Evolutionary conservation across 1,140 invertebrate species (phyloP).

Genomic region (Zaprionus nigranus): DNA sequence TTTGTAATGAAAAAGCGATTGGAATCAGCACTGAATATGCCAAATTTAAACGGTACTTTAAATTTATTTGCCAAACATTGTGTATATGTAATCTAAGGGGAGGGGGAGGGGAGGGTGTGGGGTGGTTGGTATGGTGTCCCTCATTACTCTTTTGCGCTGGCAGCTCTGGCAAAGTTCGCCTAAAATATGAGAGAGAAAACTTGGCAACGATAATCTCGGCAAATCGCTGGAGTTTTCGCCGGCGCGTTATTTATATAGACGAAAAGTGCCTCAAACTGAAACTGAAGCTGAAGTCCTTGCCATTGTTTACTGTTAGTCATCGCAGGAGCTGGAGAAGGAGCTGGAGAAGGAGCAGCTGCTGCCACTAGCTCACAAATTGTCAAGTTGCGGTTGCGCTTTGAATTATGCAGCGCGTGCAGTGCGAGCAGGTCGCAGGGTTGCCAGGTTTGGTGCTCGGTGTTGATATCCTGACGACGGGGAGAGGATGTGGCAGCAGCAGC

Average conservation of each 20-base stretch:
- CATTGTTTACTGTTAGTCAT: conserved; percentile 38
- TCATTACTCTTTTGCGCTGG: conserved; percentile 5
- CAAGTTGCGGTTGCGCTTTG: conserved; percentile 81
- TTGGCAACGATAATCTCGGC: conserved; percentile 46
- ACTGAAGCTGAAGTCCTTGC: conserved; percentile 14
- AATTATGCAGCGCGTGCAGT: conserved; percentile 63
- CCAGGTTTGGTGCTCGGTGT: not conserved
- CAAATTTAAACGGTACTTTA: conserved; percentile 1
- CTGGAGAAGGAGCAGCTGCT: conserved; percentile 43
- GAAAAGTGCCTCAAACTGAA: conserved; percentile 45
- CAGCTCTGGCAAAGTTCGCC: conserved; percentile 14
- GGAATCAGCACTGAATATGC: not conserved
- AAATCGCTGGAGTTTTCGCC: conserved; percentile 55
- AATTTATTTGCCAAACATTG: conserved; percentile 2
- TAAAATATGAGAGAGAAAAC: conserved; percentile 30
- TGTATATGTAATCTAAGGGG: not conserved
- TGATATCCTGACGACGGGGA: not conserved
- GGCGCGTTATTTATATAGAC: conserved; percentile 61
- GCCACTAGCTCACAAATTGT: conserved; percentile 68
- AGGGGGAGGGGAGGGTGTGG: not conserved
- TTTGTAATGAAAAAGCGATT: conserved; percentile 3
- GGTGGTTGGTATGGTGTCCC: not conserved
- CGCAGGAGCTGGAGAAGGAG: not conserved
- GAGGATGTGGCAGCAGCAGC: conserved; percentile 30
- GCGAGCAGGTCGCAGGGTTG: conserved; percentile 5